These are phyloP conservation scores for Antheraea yamamai DNA, from an alignment of 2,888 invertebrate species.

Conservation along the genomic window DNA sequence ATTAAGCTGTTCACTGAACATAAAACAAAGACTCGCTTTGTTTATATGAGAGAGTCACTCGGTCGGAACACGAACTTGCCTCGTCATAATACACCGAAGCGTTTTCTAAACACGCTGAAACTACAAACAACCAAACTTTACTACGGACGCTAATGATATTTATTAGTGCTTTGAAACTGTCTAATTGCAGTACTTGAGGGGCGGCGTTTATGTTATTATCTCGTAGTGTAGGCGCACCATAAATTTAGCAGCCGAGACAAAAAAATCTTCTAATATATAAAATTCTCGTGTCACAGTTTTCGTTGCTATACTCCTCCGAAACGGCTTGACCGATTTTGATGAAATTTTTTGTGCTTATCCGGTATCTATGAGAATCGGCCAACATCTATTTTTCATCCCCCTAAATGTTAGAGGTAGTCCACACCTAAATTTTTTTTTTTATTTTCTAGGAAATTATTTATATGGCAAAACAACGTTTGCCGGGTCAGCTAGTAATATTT, in stretches of 20 bases:
- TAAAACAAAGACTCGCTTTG: constrained; percentile 64
- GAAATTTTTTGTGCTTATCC: too few relatives aligned
- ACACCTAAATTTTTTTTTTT: too few relatives aligned
- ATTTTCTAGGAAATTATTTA: too few relatives aligned
- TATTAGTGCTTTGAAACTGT: constrained; percentile 65
- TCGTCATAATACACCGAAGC: constrained; percentile 25
- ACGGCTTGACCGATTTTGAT: too few relatives aligned
- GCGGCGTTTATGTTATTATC: constrained; percentile 76
- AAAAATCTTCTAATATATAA: too few relatives aligned
- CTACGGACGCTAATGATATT: constrained; percentile 57
- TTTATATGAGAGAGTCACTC: constrained; percentile 60
- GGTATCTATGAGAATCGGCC: too few relatives aligned
- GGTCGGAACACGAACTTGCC: constrained; percentile 54
- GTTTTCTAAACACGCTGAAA: constrained; percentile 12
- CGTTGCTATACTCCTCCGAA: too few relatives aligned
- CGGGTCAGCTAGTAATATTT: too few relatives aligned
- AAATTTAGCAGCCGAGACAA: neutral
- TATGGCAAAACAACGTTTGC: too few relatives aligned
- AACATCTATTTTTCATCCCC: too few relatives aligned
- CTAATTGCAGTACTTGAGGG: constrained; percentile 65
- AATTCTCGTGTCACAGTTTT: too few relatives aligned
- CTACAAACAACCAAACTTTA: constrained; percentile 16
- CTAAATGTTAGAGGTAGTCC: too few relatives aligned
- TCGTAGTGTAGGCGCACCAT: constrained; percentile 43
- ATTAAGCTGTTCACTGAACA: constrained; percentile 76